Evolutionary conservation across 2,888 invertebrate genomes (phyloP).

Genomic region (Branchellion lobata): DNA sequence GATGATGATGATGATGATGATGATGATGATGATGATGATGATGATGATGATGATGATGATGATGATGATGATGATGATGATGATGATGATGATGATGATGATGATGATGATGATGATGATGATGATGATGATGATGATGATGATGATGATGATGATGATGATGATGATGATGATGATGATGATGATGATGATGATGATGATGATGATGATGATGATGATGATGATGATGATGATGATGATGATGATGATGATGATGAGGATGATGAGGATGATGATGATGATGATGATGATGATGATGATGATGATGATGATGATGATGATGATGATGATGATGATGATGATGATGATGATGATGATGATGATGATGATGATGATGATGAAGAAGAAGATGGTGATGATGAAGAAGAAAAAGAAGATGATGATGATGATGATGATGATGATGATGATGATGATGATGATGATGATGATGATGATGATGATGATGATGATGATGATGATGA

Average conservation of each 20-base stretch:
- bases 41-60: not conserved
- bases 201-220: no score
- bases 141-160: not conserved
- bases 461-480: conserved; percentile 28
- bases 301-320: conserved; percentile 40
- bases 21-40: conserved; percentile 12
- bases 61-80: not conserved
- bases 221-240: conserved; percentile 14
- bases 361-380: not conserved
- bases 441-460: conserved; percentile 6
- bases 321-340: conserved; percentile 33
- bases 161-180: no score
- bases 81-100: not conserved
- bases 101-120: conserved; percentile 1
- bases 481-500: conserved; percentile 6
- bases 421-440: not conserved
- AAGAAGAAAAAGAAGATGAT: not conserved
- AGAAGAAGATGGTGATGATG: conserved; percentile 13
- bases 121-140: not conserved
- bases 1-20: conserved; percentile 23
- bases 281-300: conserved; percentile 41
- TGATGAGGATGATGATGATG: conserved; percentile 40
- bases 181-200: no score
- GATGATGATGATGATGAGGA: conserved; percentile 41
- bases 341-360: conserved; percentile 13